Conservation (phyloP, 2,113 vertebrate species). For the Syrrhaptes paradoxus region DNA sequence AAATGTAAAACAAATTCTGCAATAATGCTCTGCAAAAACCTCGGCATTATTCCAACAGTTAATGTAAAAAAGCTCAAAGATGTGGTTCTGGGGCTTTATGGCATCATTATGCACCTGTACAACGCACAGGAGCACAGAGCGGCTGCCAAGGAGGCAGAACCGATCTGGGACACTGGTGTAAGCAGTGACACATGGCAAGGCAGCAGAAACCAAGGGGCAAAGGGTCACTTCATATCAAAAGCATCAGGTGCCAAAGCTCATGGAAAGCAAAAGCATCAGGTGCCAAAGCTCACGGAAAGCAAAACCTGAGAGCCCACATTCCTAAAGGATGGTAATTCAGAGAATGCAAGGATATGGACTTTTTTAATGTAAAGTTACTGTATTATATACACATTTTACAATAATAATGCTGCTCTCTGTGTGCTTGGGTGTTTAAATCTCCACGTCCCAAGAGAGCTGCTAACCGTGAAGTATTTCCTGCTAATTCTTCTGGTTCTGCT, state of each 20-base stretch:
- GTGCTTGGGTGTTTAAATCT: not conserved
- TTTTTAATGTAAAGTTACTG: not conserved
- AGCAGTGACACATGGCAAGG: not conserved
- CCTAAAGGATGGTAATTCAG: not conserved
- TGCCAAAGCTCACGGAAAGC: not conserved
- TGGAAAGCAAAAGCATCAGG: not conserved
- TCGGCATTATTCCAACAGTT: rapidly evolving
- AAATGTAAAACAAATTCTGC: not conserved
- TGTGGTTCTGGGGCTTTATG: not conserved
- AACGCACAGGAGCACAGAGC: not conserved
- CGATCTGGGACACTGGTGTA: not conserved
- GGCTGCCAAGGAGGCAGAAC: not conserved
- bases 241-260: not conserved
- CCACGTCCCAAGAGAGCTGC: not conserved
- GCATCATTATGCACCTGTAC: not conserved
- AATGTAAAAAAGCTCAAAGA: not conserved
- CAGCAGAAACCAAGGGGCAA: not conserved
- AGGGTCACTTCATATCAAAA: not conserved
- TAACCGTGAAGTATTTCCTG: rapidly evolving
- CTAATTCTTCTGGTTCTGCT: not conserved
- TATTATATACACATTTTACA: not conserved
- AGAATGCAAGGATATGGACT: not conserved
- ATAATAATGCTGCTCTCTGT: not conserved
- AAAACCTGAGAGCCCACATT: not conserved
- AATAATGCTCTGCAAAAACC: not conserved